These are phyloP conservation scores for Cyanoderma ruficeps DNA, from an alignment of 2,113 vertebrate species.

Conservation along the genomic window DNA sequence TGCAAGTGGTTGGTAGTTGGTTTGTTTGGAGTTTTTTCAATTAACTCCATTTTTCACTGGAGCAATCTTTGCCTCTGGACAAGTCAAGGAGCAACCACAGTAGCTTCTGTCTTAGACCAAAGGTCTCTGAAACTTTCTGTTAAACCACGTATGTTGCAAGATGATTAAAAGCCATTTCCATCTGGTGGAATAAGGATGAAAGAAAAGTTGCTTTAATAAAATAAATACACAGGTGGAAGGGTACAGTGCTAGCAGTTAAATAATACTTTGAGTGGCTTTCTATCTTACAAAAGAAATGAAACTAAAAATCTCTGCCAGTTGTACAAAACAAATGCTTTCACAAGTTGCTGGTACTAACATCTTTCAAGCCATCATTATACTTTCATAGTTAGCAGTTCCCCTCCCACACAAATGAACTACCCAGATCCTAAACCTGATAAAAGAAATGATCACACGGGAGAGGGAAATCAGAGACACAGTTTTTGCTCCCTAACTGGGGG, in stretches of 20 bases:
- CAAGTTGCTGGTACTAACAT: background rate
- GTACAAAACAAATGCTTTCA: background rate
- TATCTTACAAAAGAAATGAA: background rate
- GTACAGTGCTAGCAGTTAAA: background rate
- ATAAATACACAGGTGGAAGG: background rate
- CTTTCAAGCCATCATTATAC: background rate
- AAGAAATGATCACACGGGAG: background rate
- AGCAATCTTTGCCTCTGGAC: background rate
- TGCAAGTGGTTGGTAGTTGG: background rate
- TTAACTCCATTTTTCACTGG: background rate
- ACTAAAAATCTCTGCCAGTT: background rate
- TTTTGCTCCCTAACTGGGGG: background rate
- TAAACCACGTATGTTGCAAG: background rate
- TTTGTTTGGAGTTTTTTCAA: background rate
- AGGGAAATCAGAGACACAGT: background rate
- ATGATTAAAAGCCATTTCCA: background rate
- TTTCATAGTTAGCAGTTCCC: background rate
- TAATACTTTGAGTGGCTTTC: background rate
- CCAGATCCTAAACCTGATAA: background rate
- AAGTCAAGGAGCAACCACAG: background rate
- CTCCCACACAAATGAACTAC: background rate
- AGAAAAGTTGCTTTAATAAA: background rate
- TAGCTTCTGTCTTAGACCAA: background rate
- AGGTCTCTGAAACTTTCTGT: background rate
- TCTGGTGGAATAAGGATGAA: background rate